These are phyloP conservation scores for Andrena fulva DNA, from an alignment of 2,888 invertebrate genomes.

Conservation along the genomic window DNA sequence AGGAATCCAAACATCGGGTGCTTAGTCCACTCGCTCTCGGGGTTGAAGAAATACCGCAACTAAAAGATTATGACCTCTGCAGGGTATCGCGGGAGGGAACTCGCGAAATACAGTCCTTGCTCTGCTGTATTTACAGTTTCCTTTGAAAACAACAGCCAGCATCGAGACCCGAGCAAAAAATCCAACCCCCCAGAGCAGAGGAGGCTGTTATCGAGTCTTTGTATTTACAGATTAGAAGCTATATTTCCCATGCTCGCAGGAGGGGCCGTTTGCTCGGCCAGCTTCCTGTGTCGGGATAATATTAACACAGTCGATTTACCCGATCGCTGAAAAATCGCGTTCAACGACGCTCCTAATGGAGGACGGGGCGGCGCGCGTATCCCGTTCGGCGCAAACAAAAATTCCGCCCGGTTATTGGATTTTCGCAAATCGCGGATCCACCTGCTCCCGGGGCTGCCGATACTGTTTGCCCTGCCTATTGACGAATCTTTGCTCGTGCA, in stretches of 20 bases:
- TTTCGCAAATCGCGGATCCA: conserved; percentile 11
- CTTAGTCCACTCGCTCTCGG: no score
- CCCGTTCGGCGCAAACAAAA: not conserved
- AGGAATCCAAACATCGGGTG: no score
- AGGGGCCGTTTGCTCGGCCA: not conserved
- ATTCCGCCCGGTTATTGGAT: conserved; percentile 13
- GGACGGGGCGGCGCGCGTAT: not conserved
- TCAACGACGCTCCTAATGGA: conserved; percentile 9
- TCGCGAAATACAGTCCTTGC: no score
- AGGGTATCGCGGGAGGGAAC: no score
- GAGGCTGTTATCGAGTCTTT: not conserved
- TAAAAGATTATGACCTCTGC: no score
- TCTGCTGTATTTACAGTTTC: not conserved
- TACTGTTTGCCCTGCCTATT: conserved; percentile 5
- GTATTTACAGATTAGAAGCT: conserved; percentile 1
- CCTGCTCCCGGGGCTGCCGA: conserved; percentile 6
- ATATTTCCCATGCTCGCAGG: not conserved
- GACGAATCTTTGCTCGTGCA: conserved; percentile 4
- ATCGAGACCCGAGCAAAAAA: not conserved
- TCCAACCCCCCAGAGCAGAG: not conserved
- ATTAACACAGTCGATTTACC: not conserved
- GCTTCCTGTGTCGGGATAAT: conserved; percentile 10
- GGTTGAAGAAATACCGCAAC: no score
- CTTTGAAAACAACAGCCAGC: not conserved
- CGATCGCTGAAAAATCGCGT: conserved; percentile 16